phyloP scores from a whole-genome alignment of 2,888 invertebrate species.

The Xiphydria camelus region DNA sequence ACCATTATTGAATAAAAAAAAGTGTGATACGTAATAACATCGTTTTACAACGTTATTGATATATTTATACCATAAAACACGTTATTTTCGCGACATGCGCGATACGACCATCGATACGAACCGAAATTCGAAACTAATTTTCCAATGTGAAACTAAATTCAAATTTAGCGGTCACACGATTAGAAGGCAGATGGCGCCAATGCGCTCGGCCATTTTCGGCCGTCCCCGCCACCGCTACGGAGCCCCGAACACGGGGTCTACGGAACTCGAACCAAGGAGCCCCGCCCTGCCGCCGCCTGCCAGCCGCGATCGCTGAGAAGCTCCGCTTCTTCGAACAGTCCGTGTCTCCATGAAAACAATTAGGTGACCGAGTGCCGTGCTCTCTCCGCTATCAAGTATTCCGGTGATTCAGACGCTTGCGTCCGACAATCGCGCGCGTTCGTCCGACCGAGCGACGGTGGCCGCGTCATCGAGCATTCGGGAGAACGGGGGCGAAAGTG shows the following conservation, averaged over 20 bases:
- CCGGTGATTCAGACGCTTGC: not conserved
- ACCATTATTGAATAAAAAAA: no score
- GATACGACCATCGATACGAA: no score
- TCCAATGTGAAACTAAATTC: not conserved
- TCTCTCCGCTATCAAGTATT: no score
- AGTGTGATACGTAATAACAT: no score
- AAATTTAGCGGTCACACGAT: constrained; percentile 4
- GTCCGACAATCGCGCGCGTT: not conserved
- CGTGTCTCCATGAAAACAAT: constrained; percentile 34
- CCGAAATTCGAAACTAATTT: no score
- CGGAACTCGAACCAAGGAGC: constrained; percentile 47
- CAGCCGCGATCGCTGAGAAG: constrained; percentile 21
- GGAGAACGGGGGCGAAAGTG: not conserved
- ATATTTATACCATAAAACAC: no score
- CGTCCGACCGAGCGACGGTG: no score
- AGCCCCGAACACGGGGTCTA: constrained; percentile 46
- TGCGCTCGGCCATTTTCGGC: constrained; percentile 16
- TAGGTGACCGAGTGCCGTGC: constrained; percentile 14
- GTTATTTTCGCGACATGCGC: no score
- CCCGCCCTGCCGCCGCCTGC: constrained; percentile 52
- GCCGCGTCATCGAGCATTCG: not conserved
- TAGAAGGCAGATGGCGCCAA: constrained; percentile 12
- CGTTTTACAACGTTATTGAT: no score
- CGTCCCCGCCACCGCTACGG: constrained; percentile 15
- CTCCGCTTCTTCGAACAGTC: constrained; percentile 25